These are phyloP conservation scores for Cephus nigrinus DNA, from an alignment of 2,888 invertebrate species.

Conservation along the genomic window DNA sequence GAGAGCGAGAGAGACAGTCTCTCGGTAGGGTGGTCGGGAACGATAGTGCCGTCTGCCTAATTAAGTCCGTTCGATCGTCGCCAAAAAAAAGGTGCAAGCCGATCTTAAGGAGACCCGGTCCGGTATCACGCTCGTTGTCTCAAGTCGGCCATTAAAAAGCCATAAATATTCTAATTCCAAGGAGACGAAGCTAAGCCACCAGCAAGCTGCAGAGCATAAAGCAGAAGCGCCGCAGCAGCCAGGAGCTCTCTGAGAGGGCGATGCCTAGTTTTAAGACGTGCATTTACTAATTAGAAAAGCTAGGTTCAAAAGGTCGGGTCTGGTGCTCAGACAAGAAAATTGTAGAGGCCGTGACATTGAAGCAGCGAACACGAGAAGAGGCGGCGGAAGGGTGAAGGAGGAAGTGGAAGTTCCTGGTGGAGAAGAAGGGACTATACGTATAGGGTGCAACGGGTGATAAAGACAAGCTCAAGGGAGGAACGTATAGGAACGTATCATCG, in stretches of 20 bases:
- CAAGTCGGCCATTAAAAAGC: slow-evolving; percentile 28
- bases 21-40: no score
- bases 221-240: no score
- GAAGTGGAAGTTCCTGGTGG: background rate
- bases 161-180: slow-evolving; percentile 39
- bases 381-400: slow-evolving; percentile 4
- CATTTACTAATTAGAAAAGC: slow-evolving; percentile 49
- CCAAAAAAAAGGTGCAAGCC: no score
- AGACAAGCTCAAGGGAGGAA: slow-evolving; percentile 17
- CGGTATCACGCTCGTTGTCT: background rate
- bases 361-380: slow-evolving; percentile 15
- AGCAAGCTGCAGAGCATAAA: no score
- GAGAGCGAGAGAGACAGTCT: no score
- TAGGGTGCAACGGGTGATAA: slow-evolving; percentile 29
- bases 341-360: slow-evolving; percentile 45
- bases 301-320: slow-evolving; percentile 25
- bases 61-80: no score
- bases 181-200: background rate
- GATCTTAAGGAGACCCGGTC: no score
- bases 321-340: slow-evolving; percentile 29
- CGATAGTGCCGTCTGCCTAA: no score
- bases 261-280: slow-evolving; percentile 8
- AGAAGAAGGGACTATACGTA: slow-evolving; percentile 21
- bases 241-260: background rate
- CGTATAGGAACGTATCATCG: slow-evolving; percentile 43